phyloP scores from a whole-genome alignment of 2,113 vertebrate species.

The Rhizomys pruinosus region DNA sequence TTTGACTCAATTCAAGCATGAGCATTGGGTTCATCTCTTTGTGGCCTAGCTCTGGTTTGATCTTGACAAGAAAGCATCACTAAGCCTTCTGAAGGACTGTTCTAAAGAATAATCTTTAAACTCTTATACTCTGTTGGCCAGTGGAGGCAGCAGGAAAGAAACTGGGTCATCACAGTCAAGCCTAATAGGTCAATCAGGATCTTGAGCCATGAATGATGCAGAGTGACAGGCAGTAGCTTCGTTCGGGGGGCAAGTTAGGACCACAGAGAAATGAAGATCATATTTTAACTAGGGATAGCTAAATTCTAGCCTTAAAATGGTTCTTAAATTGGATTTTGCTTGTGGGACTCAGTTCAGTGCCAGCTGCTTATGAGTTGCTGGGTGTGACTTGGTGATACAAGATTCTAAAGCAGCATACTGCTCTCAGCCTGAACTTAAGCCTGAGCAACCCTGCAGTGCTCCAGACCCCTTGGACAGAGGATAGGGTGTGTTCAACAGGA shows the following conservation, averaged over 20 bases:
- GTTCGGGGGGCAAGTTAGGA: neutral
- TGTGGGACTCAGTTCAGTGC: neutral
- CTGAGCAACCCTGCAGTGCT: too few relatives aligned
- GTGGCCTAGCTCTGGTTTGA: neutral
- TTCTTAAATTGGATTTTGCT: neutral
- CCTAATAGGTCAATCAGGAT: neutral
- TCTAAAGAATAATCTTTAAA: neutral
- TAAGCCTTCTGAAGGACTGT: neutral
- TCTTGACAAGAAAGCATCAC: neutral
- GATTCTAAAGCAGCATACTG: neutral
- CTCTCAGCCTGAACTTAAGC: neutral
- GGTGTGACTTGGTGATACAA: neutral
- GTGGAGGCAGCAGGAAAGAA: neutral
- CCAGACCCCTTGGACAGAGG: neutral
- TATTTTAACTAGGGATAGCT: neutral
- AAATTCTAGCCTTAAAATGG: neutral
- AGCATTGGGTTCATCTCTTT: neutral
- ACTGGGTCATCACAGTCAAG: neutral
- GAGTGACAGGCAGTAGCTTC: neutral
- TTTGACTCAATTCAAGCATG: neutral
- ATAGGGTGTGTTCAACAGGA: neutral
- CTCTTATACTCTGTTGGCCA: neutral
- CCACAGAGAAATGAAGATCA: neutral
- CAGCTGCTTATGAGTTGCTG: neutral
- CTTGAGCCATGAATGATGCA: neutral